These are phyloP conservation scores for Perizoma affinitatum DNA, from an alignment of 2,888 invertebrate species.

Conservation along the genomic window DNA sequence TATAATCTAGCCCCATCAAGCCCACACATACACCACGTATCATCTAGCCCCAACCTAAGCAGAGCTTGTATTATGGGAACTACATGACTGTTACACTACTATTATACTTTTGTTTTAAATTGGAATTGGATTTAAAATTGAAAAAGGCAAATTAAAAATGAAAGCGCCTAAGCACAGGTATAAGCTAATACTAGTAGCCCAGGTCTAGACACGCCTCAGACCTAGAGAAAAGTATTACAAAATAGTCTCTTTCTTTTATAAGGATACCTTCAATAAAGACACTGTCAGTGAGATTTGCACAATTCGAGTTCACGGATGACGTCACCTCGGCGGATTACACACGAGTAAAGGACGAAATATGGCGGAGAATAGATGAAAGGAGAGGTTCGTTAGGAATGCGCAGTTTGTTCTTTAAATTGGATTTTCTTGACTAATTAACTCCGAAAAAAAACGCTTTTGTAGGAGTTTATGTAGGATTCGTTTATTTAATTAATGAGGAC, in stretches of 20 bases:
- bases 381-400: conserved; percentile 33
- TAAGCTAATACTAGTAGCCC: too few species aligned
- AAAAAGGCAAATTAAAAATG: too few species aligned
- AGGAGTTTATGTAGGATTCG: not conserved
- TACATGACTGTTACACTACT: too few species aligned
- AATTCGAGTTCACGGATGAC: conserved; percentile 32
- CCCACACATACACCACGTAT: too few species aligned
- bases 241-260: conserved; percentile 1
- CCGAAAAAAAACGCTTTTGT: conserved; percentile 13
- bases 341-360: conserved; percentile 13
- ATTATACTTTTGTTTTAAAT: too few species aligned
- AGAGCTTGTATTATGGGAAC: too few species aligned
- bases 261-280: conserved; percentile 17
- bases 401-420: conserved; percentile 37
- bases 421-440: conserved; percentile 35
- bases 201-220: too few species aligned
- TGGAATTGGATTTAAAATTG: not conserved
- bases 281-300: conserved; percentile 26
- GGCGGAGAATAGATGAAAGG: conserved; percentile 15
- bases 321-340: conserved; percentile 33
- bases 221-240: too few species aligned
- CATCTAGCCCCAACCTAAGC: too few species aligned
- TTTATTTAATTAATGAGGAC: too few species aligned
- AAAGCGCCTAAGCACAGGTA: too few species aligned
- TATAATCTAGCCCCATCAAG: too few species aligned